phyloP scores from a whole-genome alignment of 64 coral and sea anemone genomes.

The Stichodactyla mertensii region DNA sequence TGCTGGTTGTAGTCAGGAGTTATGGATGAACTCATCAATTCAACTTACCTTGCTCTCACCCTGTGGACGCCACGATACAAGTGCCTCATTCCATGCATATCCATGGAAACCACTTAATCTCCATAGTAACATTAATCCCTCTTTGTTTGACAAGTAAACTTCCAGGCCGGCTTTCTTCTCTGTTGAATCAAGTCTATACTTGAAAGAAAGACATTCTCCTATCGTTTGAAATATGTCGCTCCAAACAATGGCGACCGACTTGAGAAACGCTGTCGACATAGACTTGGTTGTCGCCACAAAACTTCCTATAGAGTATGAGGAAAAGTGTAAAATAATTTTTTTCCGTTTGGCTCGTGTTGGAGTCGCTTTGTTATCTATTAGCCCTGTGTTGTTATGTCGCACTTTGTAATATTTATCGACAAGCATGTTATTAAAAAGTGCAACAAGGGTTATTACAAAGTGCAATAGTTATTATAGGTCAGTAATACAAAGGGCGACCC shows the following conservation, averaged over 20 bases:
- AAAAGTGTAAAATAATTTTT: neutral
- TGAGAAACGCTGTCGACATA: neutral
- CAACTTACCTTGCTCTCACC: neutral
- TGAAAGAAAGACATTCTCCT: neutral
- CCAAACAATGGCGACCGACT: neutral
- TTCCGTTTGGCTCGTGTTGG: no score
- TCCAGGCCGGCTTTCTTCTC: neutral
- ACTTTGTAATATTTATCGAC: no score
- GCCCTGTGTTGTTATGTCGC: no score
- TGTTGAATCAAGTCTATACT: neutral
- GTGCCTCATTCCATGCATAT: neutral
- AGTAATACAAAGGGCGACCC: no score
- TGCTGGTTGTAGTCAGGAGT: no score
- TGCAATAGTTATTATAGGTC: no score
- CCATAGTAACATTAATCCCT: neutral
- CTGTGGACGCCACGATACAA: slow-evolving; percentile 2
- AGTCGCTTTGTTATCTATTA: no score
- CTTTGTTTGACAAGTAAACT: neutral
- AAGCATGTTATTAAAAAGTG: no score
- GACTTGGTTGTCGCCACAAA: neutral
- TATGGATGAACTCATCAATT: neutral
- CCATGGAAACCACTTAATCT: slow-evolving; percentile 30
- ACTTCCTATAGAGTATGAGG: neutral
- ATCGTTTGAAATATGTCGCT: neutral
- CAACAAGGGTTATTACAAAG: no score